phyloP scores from a whole-genome alignment of 2,113 vertebrate genomes.

The Bungarus multicinctus region DNA sequence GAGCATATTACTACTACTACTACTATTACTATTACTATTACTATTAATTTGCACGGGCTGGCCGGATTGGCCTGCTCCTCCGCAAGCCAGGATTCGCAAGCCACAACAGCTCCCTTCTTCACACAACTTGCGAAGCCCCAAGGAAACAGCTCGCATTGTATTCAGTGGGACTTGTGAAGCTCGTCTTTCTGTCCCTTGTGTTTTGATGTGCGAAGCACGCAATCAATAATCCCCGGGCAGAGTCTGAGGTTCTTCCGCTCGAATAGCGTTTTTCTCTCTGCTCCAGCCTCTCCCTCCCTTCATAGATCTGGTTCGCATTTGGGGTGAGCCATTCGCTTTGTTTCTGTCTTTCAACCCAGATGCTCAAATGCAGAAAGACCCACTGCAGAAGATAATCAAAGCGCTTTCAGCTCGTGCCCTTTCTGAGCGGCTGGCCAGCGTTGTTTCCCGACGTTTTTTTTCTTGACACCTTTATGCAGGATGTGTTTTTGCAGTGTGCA shows the following conservation, averaged over 20 bases:
- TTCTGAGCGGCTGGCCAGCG: conserved; percentile 4
- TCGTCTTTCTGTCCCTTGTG: neutral
- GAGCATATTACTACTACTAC: too few species aligned
- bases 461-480: conserved; percentile 65
- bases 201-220: neutral
- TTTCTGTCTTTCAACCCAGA: neutral
- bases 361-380: neutral
- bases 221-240: neutral
- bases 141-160: neutral
- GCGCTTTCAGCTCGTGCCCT: conserved; percentile 26
- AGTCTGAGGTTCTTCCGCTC: neutral
- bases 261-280: neutral
- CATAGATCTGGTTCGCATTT: neutral
- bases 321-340: neutral
- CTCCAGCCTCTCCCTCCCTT: neutral
- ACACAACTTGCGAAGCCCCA: neutral
- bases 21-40: neutral
- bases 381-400: conserved; percentile 1
- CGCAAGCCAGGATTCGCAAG: neutral
- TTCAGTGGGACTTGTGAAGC: neutral
- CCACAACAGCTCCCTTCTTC: neutral
- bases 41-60: neutral
- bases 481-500: conserved; percentile 60
- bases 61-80: neutral
- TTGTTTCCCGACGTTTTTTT: conserved; percentile 53